Evolutionary conservation across 2,113 vertebrate species (phyloP), one percentile per base, ranked within the genome.

Genomic region (Progne subis): DNA sequence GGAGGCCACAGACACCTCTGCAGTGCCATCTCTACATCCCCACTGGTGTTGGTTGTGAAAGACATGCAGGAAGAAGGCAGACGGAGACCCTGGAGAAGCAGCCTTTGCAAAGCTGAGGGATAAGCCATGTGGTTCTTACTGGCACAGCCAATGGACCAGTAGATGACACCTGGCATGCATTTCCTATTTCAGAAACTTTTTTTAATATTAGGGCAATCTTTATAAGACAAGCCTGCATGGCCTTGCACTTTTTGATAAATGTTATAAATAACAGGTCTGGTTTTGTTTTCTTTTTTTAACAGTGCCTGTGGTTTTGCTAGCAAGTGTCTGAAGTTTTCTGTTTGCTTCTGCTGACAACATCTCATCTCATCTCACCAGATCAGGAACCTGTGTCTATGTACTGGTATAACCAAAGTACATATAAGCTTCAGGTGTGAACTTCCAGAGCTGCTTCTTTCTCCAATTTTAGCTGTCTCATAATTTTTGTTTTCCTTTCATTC

Each of bases 101-200:
- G 47, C 4, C 39, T 28, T 88, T 61, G 34, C 32, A 61, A 69
- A 90, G 26, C 8, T 1, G 2, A 0, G 5, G 15, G 16, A 13
- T 50, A 13, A 59, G 14, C 2, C 32, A 12, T 0, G 0, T 28
- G 20, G 2, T 8, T 83, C 44, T 20, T 49, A 8, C 9, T 41
- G 31, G 5, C 25, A 52, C 14, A 76, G 17, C 23, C 9, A 46
- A 32, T 18, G 37, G 12, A n/a, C 17, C 16, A 21, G 6, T 18
- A 68, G 32, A 46, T 55, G 25, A 28, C 31, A 50, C 12, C 7
- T 53, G 28, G 5, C 14, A 11, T 7, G 26, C 18, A 12, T 64
- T 44, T 41, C 28, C 14, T 32, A 5, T 81, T 82, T 89, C 25
- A 53, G 64, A 60, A 67, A 3, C 5, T 25, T 55, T 25, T 37